phyloP scores from a whole-genome alignment of 2,113 vertebrate genomes.

The Talpa occidentalis region DNA sequence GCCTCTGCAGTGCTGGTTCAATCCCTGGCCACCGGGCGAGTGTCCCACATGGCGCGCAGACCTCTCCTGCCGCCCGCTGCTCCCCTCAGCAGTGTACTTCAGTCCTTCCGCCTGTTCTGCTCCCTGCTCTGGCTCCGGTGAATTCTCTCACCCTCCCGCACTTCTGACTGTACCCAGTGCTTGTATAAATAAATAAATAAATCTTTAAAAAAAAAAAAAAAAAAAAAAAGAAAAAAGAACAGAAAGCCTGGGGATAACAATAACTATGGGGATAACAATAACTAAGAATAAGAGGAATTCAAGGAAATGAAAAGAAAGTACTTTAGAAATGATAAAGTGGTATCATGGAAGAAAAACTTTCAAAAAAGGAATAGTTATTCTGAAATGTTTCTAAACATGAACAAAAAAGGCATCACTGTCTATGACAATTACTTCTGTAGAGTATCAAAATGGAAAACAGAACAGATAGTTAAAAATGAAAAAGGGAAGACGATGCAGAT shows the following conservation, averaged over 20 bases:
- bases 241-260: neutral
- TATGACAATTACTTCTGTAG: neutral
- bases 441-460: neutral
- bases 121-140: too few species aligned
- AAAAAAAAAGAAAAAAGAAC: neutral
- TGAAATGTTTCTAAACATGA: slow-evolving; percentile 26
- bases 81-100: too few species aligned
- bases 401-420: neutral
- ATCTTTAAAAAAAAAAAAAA: too few species aligned
- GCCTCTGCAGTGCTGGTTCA: too few species aligned
- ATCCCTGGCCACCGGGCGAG: too few species aligned
- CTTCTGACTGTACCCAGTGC: too few species aligned
- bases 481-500: neutral
- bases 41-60: too few species aligned
- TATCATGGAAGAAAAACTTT: neutral
- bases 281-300: neutral
- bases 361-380: neutral
- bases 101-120: too few species aligned
- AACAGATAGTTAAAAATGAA: neutral
- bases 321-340: slow-evolving; percentile 15
- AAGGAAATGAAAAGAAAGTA: slow-evolving; percentile 8
- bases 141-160: too few species aligned
- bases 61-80: too few species aligned
- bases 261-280: neutral
- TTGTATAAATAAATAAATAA: too few species aligned